A percentile compares a stretch with the other conserved stretches of the same genome.
Evolutionary conservation across 2,888 invertebrate species (phyloP).

Genomic region (Punctoribates punctum): DNA sequence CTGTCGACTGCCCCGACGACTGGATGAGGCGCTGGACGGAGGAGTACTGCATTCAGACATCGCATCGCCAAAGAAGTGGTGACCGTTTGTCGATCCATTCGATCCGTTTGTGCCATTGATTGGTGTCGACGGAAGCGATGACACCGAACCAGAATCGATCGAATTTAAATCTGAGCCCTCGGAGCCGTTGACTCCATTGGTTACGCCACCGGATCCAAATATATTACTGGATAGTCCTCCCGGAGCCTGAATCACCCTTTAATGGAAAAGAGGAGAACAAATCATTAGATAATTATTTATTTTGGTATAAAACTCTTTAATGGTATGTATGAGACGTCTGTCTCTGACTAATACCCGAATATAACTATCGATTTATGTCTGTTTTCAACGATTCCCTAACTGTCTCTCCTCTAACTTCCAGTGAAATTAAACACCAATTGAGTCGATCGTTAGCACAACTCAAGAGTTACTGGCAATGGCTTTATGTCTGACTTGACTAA

Average conservation of each 20-base stretch:
- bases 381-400: not conserved
- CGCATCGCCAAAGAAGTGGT: slow-evolving; percentile 39
- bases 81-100: slow-evolving; percentile 11
- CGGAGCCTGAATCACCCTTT: slow-evolving; percentile 40
- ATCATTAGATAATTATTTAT: not conserved
- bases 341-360: not conserved
- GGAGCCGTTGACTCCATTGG: slow-evolving; percentile 29
- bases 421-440: slow-evolving; percentile 15
- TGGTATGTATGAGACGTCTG: not conserved
- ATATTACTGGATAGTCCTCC: slow-evolving; percentile 36
- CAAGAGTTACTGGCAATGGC: not conserved
- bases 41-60: slow-evolving; percentile 36
- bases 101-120: slow-evolving; percentile 40
- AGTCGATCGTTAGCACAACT: not conserved
- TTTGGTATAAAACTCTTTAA: slow-evolving; percentile 14
- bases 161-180: slow-evolving; percentile 38
- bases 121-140: slow-evolving; percentile 40
- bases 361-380: slow-evolving; percentile 26
- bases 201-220: not conserved
- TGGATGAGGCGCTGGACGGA: slow-evolving; percentile 37
- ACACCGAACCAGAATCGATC: slow-evolving; percentile 36
- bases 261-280: not conserved
- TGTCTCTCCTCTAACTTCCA: not conserved
- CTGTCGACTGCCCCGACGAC: slow-evolving; percentile 35
- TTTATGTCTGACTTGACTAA: not conserved